Conservation (phyloP, 2,888 invertebrate genomes). For the Cephus sareptanus region DNA sequence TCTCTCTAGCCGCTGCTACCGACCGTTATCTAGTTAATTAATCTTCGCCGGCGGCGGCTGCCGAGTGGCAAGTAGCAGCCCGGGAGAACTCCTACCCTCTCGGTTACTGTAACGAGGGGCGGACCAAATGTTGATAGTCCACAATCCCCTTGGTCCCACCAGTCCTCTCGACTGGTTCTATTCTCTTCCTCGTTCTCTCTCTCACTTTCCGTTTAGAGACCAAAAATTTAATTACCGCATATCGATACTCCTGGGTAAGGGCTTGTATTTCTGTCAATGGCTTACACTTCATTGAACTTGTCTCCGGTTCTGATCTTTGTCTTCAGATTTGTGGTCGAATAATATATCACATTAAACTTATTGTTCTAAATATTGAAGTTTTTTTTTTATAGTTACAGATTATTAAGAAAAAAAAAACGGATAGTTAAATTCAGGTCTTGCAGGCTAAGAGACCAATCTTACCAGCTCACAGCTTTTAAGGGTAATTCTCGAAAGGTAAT, state of each 20-base stretch:
- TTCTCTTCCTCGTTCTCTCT: neutral
- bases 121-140: conserved; percentile 41
- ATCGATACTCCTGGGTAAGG: neutral
- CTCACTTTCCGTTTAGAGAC: neutral
- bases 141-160: conserved; percentile 14
- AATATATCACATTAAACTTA: neutral
- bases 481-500: neutral
- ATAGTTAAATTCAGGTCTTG: neutral
- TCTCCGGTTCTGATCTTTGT: neutral
- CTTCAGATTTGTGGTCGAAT: no score
- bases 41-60: conserved; percentile 55
- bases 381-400: neutral
- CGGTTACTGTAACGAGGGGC: conserved; percentile 42
- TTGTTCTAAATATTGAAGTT: neutral
- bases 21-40: conserved; percentile 63
- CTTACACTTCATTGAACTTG: neutral
- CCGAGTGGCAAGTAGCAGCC: conserved; percentile 39
- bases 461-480: neutral
- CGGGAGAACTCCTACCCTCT: conserved; percentile 46
- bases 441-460: neutral
- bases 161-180: neutral
- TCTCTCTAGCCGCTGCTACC: conserved; percentile 18
- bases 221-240: conserved; percentile 2
- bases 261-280: neutral
- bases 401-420: neutral